These are phyloP conservation scores for Macrotrachela quadricornifera DNA, from an alignment of 1,140 invertebrate species.

Conservation along the genomic window DNA sequence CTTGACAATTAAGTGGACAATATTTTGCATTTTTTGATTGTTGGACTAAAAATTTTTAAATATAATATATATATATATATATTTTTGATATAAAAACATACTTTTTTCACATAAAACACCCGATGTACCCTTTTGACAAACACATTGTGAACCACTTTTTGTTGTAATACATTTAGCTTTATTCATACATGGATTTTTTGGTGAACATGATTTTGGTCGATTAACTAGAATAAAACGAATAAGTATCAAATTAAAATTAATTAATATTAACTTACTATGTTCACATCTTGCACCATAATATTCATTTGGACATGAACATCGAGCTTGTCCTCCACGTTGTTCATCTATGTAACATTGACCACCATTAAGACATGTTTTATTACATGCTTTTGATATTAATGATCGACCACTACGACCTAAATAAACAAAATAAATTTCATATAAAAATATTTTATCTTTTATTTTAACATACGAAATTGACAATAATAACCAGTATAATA, in stretches of 20 bases:
- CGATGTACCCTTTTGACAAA: background rate
- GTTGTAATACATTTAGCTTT: background rate
- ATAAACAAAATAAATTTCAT: no score
- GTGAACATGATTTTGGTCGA: background rate
- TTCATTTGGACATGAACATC: constrained; percentile 6
- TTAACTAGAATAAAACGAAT: no score
- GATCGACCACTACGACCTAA: no score
- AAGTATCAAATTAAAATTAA: background rate
- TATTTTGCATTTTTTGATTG: no score
- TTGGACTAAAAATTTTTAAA: no score
- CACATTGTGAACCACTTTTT: background rate
- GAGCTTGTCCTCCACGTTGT: background rate
- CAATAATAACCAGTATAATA: no score
- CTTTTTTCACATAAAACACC: constrained; percentile 1
- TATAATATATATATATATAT: background rate
- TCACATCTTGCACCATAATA: constrained; percentile 3
- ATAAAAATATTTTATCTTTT: no score
- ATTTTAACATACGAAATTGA: no score
- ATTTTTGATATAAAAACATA: constrained; percentile 1
- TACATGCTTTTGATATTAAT: background rate
- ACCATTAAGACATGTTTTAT: constrained; percentile 7
- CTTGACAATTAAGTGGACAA: no score
- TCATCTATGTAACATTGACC: constrained; percentile 3
- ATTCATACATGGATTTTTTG: constrained; percentile 3
- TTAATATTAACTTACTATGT: background rate